Percentiles rank a stretch among this genome's conserved stretches.
Conservation (phyloP, 2,797 vertebrate genomes). For the Centroberyx gerrardi region DNA sequence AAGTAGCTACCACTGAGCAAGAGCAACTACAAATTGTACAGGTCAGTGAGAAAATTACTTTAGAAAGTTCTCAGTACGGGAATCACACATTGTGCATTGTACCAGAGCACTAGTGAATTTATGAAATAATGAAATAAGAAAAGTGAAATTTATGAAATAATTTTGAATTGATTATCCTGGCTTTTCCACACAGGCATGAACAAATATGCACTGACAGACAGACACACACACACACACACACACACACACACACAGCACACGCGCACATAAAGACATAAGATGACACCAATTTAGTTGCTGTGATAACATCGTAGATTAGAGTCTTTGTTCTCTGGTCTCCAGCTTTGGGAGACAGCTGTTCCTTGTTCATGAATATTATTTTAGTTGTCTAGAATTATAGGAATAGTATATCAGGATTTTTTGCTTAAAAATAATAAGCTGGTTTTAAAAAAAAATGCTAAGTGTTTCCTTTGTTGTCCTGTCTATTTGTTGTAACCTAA, state of each 20-base stretch:
- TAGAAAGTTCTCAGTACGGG: too few species aligned
- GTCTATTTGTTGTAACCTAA: slow-evolving; percentile 31
- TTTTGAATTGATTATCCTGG: background rate
- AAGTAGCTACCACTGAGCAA: too few species aligned
- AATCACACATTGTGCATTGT: too few species aligned
- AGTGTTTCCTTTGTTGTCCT: background rate
- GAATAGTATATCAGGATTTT: background rate
- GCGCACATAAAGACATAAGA: background rate
- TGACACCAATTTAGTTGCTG: background rate
- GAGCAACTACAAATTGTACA: too few species aligned
- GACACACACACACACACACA: background rate
- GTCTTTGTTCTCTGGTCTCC: background rate
- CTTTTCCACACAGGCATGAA: background rate
- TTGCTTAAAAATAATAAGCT: background rate
- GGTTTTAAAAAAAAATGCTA: background rate
- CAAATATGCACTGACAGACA: slow-evolving; percentile 4
- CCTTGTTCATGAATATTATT: background rate
- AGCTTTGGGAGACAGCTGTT: background rate
- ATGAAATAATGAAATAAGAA: too few species aligned
- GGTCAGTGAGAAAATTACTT: too few species aligned
- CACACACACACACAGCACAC: background rate
- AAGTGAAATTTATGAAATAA: too few species aligned
- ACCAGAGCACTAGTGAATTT: too few species aligned
- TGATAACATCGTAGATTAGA: background rate
- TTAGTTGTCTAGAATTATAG: background rate